Evolutionary conservation across 1,140 invertebrate genomes (phyloP), one percentile per base, ranked within the genome.

Genomic region (Heliconius congener): DNA sequence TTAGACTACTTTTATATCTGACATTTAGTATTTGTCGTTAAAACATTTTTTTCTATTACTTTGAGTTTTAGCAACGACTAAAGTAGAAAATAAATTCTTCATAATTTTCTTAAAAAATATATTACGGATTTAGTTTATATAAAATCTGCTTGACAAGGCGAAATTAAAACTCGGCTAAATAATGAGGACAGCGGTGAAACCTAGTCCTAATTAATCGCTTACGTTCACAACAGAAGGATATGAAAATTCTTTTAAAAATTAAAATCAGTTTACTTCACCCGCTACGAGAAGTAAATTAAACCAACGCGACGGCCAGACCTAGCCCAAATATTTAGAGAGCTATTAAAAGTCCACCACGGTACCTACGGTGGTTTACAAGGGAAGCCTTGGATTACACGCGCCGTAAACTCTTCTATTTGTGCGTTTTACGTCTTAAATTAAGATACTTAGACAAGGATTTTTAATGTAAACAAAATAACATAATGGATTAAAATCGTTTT

Each of bases 281-380:
- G 23, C 75, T 37, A 52, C 50, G 60, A 83, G 73, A 82, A 84
- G 83, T 83, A 87, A 89, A 87, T 88, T 87, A 87, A 82, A 83
- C 82, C 82, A 82, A 82, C 79, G 80, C 81, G 79, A 77, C 57
- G n/a, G 27, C 79, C 82, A 80, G 78, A 80, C 78, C 77, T 83
- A 80, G 72, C 78, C 81, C 73, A 84, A 83, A 82, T 84, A 88
- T 90, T 89, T 87, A 88, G 82, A 85, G 81, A 80, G 83, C 84
- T 85, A 89, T 88, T 89, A 86, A 86, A 87, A 84, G 80, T 85
- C 86, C 83, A 74, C 82, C 81, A 82, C 80, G 76, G 84, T 80
- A 81, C 81, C 82, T 85, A 75, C 79, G 70, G 76, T 84, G 85
- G 86, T 89, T 88, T 85, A 87, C 81, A 86, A 83, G 73, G 74